Conservation (phyloP, 92 coral and sea anemone genomes). For the Muricea muricata region DNA sequence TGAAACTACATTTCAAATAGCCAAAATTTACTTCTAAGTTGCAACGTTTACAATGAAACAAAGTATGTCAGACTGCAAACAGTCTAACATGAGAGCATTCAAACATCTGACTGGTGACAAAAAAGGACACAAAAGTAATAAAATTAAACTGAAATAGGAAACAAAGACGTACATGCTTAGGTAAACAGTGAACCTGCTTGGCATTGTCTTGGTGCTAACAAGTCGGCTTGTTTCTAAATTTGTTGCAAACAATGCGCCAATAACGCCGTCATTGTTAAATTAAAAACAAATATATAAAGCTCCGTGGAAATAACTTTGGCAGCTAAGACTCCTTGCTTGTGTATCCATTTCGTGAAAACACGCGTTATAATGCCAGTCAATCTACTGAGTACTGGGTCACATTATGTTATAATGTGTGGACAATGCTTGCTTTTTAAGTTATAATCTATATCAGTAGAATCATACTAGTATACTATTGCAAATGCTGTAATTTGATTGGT, state of each 20-base stretch:
- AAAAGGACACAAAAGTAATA: not conserved
- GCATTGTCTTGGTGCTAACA: not conserved
- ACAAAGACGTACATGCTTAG: not conserved
- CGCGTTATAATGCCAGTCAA: no score
- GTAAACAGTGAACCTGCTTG: not conserved
- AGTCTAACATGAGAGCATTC: not conserved
- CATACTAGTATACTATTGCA: no score
- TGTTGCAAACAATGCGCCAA: not conserved
- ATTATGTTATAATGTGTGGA: no score
- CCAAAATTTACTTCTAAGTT: no score
- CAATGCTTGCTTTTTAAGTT: no score
- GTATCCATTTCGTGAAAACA: no score
- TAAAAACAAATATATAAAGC: not conserved
- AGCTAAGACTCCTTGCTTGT: not conserved
- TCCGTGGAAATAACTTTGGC: not conserved
- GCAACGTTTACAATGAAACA: no score
- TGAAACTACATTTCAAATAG: no score
- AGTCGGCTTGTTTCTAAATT: not conserved
- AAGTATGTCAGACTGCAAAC: no score
- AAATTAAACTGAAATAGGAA: not conserved
- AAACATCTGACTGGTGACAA: not conserved
- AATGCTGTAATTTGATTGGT: no score
- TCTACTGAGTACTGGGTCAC: no score
- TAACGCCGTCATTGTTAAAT: not conserved
- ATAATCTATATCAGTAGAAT: no score